Evolutionary conservation across 2,797 vertebrate genomes (phyloP).

Genomic region (Falco concolor): DNA sequence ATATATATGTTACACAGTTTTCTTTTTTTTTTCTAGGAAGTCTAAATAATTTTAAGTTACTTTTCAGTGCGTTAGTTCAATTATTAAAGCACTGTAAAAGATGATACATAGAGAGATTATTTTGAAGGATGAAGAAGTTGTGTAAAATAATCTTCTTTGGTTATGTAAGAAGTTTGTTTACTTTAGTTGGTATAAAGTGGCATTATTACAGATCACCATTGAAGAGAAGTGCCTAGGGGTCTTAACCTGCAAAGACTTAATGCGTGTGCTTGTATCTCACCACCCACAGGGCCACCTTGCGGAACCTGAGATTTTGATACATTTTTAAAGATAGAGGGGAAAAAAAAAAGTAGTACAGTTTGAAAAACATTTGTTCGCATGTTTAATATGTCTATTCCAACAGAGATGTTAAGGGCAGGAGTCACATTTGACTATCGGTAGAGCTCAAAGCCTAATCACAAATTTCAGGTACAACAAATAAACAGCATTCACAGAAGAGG

Average conservation of each 20-base stretch:
- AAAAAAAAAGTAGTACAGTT: neutral
- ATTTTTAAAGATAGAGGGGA: neutral
- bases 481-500: neutral
- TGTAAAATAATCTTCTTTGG: neutral
- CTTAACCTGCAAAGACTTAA: conserved; percentile 20
- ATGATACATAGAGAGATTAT: neutral
- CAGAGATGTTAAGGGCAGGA: neutral
- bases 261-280: neutral
- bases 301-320: neutral
- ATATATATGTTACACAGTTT: neutral
- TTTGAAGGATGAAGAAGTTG: neutral
- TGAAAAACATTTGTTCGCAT: neutral
- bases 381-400: neutral
- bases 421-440: neutral
- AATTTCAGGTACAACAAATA: neutral
- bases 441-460: neutral
- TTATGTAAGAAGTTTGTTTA: neutral
- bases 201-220: neutral
- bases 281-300: neutral
- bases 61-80: neutral
- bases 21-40: neutral
- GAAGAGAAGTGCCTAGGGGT: neutral
- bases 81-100: neutral
- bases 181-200: neutral
- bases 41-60: neutral